phyloP scores from a whole-genome alignment of 2,113 vertebrate genomes.

The Erythrolamprus reginae region DNA sequence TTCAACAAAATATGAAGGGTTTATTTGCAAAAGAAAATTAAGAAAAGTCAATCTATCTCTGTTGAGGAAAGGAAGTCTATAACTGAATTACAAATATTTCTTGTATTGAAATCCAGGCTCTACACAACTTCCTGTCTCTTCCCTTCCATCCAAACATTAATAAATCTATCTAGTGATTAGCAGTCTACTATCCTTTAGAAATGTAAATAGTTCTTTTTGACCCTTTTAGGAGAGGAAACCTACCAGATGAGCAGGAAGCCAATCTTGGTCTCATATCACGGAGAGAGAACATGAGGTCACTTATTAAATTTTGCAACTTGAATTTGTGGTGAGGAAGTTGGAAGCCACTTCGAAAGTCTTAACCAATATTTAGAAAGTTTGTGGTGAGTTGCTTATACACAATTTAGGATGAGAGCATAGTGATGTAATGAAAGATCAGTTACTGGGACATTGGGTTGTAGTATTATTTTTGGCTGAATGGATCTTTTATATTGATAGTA shows the following conservation, averaged over 20 bases:
- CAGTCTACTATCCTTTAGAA: not conserved
- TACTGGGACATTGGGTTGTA: not conserved
- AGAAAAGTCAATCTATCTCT: not conserved
- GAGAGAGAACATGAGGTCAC: not conserved
- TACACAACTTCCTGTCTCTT: not conserved
- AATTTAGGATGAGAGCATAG: not conserved
- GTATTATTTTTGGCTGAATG: not conserved
- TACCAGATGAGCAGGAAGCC: not conserved
- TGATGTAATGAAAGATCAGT: not conserved
- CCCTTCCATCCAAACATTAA: not conserved
- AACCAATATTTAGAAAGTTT: slow-evolving; percentile 1
- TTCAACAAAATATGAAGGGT: not conserved
- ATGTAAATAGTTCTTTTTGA: not conserved
- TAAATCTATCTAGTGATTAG: not conserved
- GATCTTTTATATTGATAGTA: not conserved
- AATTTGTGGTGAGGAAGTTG: not conserved
- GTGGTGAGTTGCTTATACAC: not conserved
- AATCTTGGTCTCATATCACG: not conserved
- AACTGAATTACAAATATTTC: not conserved
- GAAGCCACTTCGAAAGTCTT: not conserved
- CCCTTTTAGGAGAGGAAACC: not conserved
- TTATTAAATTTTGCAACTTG: not conserved
- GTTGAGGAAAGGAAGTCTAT: not conserved
- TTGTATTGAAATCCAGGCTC: not conserved
- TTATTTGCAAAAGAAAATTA: not conserved